Base-by-base conservation (phyloP, 2,113 vertebrate species). In the Myiopsitta monachus region DNA sequence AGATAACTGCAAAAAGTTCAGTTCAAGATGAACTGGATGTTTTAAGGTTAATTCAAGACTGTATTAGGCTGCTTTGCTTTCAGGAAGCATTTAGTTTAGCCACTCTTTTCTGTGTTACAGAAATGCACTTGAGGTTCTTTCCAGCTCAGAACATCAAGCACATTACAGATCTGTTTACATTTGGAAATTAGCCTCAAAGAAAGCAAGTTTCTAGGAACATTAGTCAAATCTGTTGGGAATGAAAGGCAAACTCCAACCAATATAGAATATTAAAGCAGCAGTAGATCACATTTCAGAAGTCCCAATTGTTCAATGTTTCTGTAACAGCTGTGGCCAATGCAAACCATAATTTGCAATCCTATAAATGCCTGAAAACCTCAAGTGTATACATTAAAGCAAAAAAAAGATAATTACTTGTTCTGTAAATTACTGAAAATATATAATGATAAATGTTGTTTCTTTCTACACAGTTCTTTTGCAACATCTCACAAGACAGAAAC, bases 181-280 rank as follows among this genome's bases (percentile, higher is more conserved):
- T 80, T 88, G 80, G 69, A 87, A 89, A 92, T 85, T 13, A 67
- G 81, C 54, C 92, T 94, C 69, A 89, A 94, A 92, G 87, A 95
- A 95, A 87, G 31, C 67, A 88, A 76, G 31, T 86, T 97, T 96
- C 97, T 90, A 95, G 92, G 96, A 97, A 91, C 22, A 54, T 57
- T 30, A 94, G 59, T 67, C 39, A 75, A 83, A 80, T 94, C 91
- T 88, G 23, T 17, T 85, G 88, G 90, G 83, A 94, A 89, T 8
- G 30, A 49, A 88, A 88, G 66, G 88, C n/a, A 82, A 88, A 79
- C 43, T 95, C 51, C 51, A 79, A 89, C n/a, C 63, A 93, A 49
- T 51, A 95, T 0, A 83, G 82, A 74, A 66, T 62, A 92, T 79
- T 91, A 78, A 83, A 93, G 74, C 90, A 92, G 79, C 44, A 87